Evolutionary conservation across 2,113 vertebrate species (phyloP), one percentile per base, ranked within the genome.

Genomic region (Orthonyx spaldingii): DNA sequence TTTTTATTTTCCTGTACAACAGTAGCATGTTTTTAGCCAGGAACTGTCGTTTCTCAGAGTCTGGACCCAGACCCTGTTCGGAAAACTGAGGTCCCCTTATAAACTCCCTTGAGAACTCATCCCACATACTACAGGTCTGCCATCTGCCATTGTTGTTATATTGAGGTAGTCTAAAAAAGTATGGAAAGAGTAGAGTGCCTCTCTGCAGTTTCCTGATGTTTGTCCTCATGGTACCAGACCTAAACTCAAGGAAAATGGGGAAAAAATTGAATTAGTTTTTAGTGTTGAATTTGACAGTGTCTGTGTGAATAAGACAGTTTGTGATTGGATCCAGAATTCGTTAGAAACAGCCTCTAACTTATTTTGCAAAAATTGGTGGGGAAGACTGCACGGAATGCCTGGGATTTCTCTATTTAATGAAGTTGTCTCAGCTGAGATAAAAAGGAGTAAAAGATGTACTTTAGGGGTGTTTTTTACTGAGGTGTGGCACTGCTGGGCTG

Each of bases 121-220:
- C 8, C 46, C 28, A 20, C 1, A 0, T 2, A 1, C 0, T 3
- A 21, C 23, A 44, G 44, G 49, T 39, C 13, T 57, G 41, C 27
- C 21, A 7, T 76, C 35, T 90, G 53, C 41, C 1, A 1, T 19
- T 89, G 11, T 2, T 59, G 13, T 50, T 78, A 5, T 30, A 27
- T 24, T 39, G 57, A 49, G 13, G 23, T 55, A 60, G 15, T 53
- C 65, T 75, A 13, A 55, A 66, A 81, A 47, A 32, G 21, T 33
- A 13, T n/a, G 22, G 15, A 15, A 60, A 26, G 16, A 57, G 22
- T 65, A 10, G 9, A 47, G 14, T 70, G 20, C 24, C 2, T 50
- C 16, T 61, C 23, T 84, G 28, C 37, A 16, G 13, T 79, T 78
- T 84, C 13, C 24, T 57, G 21, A 39, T 69, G 14, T 11, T 19